Conservation (phyloP, 1,140 invertebrate genomes). For the Teleogryllus occipitalis region DNA sequence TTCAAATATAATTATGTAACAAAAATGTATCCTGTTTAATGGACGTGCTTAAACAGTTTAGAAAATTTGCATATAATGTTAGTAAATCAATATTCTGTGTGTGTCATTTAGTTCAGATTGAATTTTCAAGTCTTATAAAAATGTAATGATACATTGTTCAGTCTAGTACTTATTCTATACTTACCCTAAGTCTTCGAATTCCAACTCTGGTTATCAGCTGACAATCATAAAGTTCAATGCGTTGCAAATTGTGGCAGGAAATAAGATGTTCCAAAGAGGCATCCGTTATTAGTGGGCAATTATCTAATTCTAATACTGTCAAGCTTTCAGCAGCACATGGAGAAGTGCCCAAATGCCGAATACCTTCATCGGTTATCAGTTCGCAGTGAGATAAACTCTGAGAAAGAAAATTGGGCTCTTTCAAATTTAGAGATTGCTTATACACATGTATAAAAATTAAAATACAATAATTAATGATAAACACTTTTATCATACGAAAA, state of each 20-base stretch:
- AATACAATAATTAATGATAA: neutral
- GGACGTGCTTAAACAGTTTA: no score
- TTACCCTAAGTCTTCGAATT: conserved; percentile 88
- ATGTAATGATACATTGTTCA: no score
- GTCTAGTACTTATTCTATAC: conserved; percentile 22
- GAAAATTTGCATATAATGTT: no score
- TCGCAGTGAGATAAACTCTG: conserved; percentile 98
- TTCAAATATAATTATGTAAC: no score
- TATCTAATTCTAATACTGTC: conserved; percentile 93
- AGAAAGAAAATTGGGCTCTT: conserved; percentile 25
- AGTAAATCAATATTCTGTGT: no score
- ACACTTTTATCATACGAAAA: neutral
- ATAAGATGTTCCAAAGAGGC: conserved; percentile 91
- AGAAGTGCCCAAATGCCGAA: conserved; percentile 84
- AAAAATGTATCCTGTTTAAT: no score
- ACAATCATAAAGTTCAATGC: conserved; percentile 98
- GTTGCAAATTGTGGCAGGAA: conserved; percentile 87
- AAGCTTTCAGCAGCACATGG: conserved; percentile 85
- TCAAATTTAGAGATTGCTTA: no score
- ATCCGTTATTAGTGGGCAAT: conserved; percentile 98
- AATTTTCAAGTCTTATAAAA: no score
- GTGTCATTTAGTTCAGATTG: no score
- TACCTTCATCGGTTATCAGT: conserved; percentile 95
- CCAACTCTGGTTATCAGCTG: conserved; percentile 94
- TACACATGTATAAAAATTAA: no score